Evolutionary conservation across 1,140 invertebrate genomes (phyloP), one percentile per base, ranked within the genome.

Genomic region (Sitodiplosis mosellana): DNA sequence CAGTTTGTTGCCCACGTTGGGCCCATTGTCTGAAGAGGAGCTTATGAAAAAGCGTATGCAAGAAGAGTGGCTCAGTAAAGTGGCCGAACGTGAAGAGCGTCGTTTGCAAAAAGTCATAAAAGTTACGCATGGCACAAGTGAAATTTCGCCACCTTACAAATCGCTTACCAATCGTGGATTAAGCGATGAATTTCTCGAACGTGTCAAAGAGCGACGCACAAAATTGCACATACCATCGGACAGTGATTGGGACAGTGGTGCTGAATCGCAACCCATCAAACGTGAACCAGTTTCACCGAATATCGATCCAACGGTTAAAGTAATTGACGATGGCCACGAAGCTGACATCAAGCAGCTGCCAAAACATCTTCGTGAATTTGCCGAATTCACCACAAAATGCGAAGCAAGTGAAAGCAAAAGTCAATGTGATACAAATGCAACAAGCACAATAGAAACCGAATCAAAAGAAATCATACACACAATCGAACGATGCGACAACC

Each of bases 71-170:
- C 74, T 84, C 59, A 68, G 73, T 55, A 80, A 85, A 66, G 76
- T 87, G 45, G 71, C 77, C 1, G 80, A 84, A 61, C 70, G 82
- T n/a, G 75, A 81, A 52, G 75, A 86, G 56, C 70, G 84, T 22
- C 81, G 78, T 47, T 74, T 81, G 43, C 74, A 81, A 22, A 85
- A 83, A 62, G 71, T 86, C 14, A 78, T 88, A 15, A 84, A 84
- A 66, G 76, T 87, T 44, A 59, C 59, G 0, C 60, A 61, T 46
- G 51, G 61, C 11, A 44, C 43, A 20, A 59, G 61, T 42, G 59
- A 60, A 12, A 10, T 46, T 17, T 5, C n/a, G 22, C n/a, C n/a
- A n/a, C n/a, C n/a, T n/a, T n/a, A n/a, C n/a, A n/a, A n/a, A n/a
- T 53, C 59, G 54, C 1, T 44, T 49, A 42, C 47, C 46, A n/a